These are phyloP conservation scores for Leucophenga varia DNA, from an alignment of 1,140 invertebrate genomes.

Conservation along the genomic window DNA sequence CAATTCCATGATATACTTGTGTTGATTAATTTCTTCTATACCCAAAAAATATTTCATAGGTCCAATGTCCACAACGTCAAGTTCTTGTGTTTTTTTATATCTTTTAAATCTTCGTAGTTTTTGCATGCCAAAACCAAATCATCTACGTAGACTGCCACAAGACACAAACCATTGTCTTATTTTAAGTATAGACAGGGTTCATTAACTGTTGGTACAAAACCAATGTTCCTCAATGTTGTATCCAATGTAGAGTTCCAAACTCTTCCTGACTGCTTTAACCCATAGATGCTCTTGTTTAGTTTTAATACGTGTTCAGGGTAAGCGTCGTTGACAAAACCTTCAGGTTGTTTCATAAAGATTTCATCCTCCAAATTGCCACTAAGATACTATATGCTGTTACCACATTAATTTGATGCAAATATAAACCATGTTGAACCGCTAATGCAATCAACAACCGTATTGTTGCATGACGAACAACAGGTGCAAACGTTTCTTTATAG, in stretches of 20 bases:
- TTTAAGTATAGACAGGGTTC: conserved; percentile 46
- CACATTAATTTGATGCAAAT: conserved; percentile 48
- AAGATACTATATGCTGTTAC: conserved; percentile 40
- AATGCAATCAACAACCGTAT: conserved; percentile 9
- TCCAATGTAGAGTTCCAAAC: conserved; percentile 42
- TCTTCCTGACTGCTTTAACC: too few species aligned
- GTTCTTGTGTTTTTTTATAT: conserved; percentile 34
- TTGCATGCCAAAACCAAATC: conserved; percentile 33
- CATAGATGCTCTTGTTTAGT: conserved; percentile 51
- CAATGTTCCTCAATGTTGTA: conserved; percentile 24
- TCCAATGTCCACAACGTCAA: conserved; percentile 43
- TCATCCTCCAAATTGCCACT: conserved; percentile 49
- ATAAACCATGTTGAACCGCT: conserved; percentile 15
- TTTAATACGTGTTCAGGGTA: conserved; percentile 27
- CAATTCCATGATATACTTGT: too few species aligned
- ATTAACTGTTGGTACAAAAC: conserved; percentile 26
- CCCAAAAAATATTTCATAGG: too few species aligned
- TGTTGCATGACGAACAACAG: conserved; percentile 28
- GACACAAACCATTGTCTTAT: not conserved
- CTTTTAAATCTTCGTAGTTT: conserved; percentile 16
- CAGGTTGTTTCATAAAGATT: conserved; percentile 53
- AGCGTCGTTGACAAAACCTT: conserved; percentile 4
- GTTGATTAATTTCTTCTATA: too few species aligned
- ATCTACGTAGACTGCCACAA: conserved; percentile 28
- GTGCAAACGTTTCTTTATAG: conserved; percentile 48